phyloP scores from a whole-genome alignment of 2,888 invertebrate species.

The Drosophila limbata region DNA sequence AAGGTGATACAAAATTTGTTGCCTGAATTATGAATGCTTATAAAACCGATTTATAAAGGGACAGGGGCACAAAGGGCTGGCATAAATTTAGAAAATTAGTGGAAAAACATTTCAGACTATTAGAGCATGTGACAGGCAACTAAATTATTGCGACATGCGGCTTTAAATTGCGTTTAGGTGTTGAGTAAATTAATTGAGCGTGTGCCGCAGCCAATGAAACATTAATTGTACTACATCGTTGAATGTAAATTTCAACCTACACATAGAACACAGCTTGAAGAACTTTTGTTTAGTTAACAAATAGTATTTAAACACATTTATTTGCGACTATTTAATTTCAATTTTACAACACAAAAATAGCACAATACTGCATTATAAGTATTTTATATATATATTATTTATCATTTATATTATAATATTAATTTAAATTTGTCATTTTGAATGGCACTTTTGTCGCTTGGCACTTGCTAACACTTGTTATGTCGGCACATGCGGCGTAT shows the following conservation, averaged over 20 bases:
- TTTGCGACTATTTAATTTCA: neutral
- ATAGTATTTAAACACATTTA: conserved; percentile 20
- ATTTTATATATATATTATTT: conserved; percentile 9
- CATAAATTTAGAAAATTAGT: conserved; percentile 64
- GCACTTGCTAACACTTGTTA: conserved; percentile 63
- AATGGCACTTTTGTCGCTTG: conserved; percentile 30
- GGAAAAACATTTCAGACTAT: conserved; percentile 43
- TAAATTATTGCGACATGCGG: conserved; percentile 67
- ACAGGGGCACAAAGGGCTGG: neutral
- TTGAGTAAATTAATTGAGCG: conserved; percentile 64
- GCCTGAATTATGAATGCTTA: conserved; percentile 48
- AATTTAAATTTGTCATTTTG: conserved; percentile 22
- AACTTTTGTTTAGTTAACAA: conserved; percentile 8
- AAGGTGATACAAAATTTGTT: conserved; percentile 46
- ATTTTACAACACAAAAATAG: conserved; percentile 8
- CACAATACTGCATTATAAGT: conserved; percentile 1
- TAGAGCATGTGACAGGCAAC: conserved; percentile 57
- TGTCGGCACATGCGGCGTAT: conserved; percentile 62
- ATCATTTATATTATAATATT: conserved; percentile 16
- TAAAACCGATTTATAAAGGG: conserved; percentile 50
- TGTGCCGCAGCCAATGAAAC: conserved; percentile 17
- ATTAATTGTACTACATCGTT: conserved; percentile 30
- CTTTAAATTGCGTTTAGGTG: conserved; percentile 56
- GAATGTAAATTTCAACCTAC: conserved; percentile 23
- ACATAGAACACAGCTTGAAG: neutral